Conservation (phyloP, 2,113 vertebrate genomes). For the Nibea albiflora region DNA sequence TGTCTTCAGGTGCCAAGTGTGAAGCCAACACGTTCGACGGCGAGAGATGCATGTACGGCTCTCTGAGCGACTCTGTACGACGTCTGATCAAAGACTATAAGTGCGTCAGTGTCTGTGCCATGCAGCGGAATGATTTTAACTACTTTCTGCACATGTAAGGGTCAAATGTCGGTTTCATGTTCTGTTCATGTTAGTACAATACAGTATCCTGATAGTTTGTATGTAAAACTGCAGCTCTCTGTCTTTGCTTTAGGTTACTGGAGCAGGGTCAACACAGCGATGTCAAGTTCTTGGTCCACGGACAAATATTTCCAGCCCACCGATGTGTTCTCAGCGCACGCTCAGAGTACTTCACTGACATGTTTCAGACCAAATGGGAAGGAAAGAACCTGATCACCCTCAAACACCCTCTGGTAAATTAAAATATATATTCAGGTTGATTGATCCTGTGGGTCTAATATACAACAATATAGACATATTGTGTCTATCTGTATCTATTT, state of each 20-base stretch:
- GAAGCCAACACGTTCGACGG: conserved; percentile 98
- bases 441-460: not conserved
- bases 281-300: conserved; percentile 92
- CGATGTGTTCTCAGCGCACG: conserved; percentile 92
- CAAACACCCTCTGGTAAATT: conserved; percentile 92
- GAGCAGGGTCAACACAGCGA: conserved; percentile 94
- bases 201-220: too few relatives aligned
- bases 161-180: not conserved
- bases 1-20: conserved; percentile 90
- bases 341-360: conserved; percentile 93
- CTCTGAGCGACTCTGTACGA: conserved; percentile 91
- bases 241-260: conserved; percentile 84
- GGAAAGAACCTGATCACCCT: conserved; percentile 91
- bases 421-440: not conserved
- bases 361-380: conserved; percentile 97
- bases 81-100: conserved; percentile 94
- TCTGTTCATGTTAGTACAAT: not conserved
- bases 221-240: not conserved
- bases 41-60: conserved; percentile 94
- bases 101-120: conserved; percentile 90
- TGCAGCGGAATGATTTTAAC: conserved; percentile 92
- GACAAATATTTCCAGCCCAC: conserved; percentile 91
- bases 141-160: conserved; percentile 93
- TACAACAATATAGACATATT: not conserved
- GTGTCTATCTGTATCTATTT: not conserved